Evolutionary conservation across 2,113 vertebrate species (phyloP).

Genomic region (Regulus satrapa): DNA sequence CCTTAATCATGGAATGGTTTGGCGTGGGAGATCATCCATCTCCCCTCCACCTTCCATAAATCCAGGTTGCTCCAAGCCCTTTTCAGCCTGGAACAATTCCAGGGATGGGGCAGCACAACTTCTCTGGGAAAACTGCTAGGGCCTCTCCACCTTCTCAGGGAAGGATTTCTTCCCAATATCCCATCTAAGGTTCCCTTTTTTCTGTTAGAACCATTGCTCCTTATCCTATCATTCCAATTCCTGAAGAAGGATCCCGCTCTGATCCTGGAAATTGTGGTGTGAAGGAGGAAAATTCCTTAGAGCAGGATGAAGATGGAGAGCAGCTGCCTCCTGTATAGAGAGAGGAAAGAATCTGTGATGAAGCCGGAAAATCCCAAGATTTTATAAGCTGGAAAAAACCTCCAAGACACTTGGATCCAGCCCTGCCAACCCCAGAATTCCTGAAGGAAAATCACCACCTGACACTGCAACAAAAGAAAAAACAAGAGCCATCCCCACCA

Average conservation of each 20-base stretch:
- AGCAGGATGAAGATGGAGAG: not conserved
- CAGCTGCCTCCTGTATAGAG: not conserved
- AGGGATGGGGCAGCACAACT: not conserved
- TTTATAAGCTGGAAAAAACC: not conserved
- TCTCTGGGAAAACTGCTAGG: not conserved
- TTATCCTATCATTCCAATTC: not conserved
- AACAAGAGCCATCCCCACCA: not conserved
- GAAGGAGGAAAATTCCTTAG: not conserved
- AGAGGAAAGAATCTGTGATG: not conserved
- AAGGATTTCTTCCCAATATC: not conserved
- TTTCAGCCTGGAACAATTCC: not conserved
- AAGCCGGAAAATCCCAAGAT: not conserved
- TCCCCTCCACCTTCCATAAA: not conserved
- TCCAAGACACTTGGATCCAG: not conserved
- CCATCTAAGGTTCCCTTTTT: not conserved
- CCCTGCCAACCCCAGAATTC: not conserved
- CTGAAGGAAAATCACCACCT: not conserved
- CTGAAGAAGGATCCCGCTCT: not conserved
- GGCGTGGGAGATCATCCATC: not conserved
- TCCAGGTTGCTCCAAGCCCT: not conserved
- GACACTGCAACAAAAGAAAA: not conserved
- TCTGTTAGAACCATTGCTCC: not conserved
- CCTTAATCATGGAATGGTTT: not conserved
- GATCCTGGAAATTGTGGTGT: fast-evolving
- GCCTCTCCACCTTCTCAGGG: not conserved